Percentiles rank a stretch among this genome's conserved stretches.
phyloP scores from a whole-genome alignment of 2,888 invertebrate species.

The Lissonota sp. region DNA sequence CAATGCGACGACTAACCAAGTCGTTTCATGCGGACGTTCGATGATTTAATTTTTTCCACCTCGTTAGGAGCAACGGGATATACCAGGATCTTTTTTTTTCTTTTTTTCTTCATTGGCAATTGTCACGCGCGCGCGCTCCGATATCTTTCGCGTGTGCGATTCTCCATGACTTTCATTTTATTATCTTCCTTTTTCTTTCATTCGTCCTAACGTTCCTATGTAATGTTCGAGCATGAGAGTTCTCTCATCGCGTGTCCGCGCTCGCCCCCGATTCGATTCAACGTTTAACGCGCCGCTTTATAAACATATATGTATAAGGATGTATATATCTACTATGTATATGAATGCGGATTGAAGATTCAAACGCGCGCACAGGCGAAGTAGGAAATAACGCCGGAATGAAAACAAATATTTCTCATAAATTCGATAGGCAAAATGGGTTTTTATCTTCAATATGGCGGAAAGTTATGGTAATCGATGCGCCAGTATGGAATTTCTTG shows the following conservation, averaged over 20 bases:
- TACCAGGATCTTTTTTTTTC: slow-evolving; percentile 13
- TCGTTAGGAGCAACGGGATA: slow-evolving; percentile 58
- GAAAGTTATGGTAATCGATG: too few relatives aligned
- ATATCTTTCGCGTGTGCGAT: slow-evolving; percentile 25
- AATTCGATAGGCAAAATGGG: too few relatives aligned
- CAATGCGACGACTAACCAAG: slow-evolving; percentile 25
- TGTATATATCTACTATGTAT: neutral
- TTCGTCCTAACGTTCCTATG: neutral
- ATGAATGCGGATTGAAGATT: slow-evolving; percentile 26
- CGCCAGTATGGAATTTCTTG: too few relatives aligned
- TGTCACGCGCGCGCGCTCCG: slow-evolving; percentile 18
- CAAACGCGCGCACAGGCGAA: slow-evolving; percentile 53
- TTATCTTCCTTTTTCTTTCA: neutral
- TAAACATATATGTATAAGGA: neutral
- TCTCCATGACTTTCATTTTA: slow-evolving; percentile 2
- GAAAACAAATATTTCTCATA: too few relatives aligned
- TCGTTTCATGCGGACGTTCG: slow-evolving; percentile 10
- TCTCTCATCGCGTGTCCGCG: slow-evolving; percentile 47
- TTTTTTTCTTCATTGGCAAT: slow-evolving; percentile 17
- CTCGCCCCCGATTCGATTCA: slow-evolving; percentile 18
- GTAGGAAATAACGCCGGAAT: neutral
- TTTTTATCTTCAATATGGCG: too few relatives aligned
- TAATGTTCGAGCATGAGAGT: neutral
- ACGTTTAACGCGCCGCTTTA: slow-evolving; percentile 21
- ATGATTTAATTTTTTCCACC: slow-evolving; percentile 52